Evolutionary conservation across 2,797 vertebrate genomes (phyloP), one percentile per base, ranked within the genome.

Genomic region (Thaleichthys pacificus): DNA sequence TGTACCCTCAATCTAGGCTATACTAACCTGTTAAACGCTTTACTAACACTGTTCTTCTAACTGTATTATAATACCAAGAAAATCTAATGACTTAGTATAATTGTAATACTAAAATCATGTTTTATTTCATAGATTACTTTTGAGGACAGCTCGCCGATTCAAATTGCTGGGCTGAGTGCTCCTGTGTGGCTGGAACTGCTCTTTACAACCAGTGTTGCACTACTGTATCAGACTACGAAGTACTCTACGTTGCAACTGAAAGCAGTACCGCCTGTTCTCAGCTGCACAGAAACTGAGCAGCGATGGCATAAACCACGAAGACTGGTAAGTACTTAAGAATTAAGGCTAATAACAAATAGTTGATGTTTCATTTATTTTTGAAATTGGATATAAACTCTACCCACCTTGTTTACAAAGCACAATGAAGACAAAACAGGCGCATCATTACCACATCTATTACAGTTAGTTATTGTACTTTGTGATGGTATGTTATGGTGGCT

Each of bases 121-220:
- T 51, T 67, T 22, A 14, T 67, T 49, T n/a, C 3, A 51, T 24
- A 66, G 32, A 67, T 67, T 51, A 19, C 8, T 28, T 67, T 67
- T 67, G 66, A 67, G 7, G 5, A 26, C 42, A n/a, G 32, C 35
- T 66, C 64, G 2, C 64, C 64, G 1, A 19, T 47, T 22, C 2
- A 1, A 14, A 47, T 66, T 7, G 5, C 32, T n/a, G 32, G 8
- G 66, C 66, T 22, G 66, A 47, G 42, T 71, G 69, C 19, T 24
- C 69, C 11, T 71, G 61, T 71, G 42, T 63, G 6, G 69, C 69
- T 54, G 61, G 69, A 5, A 30, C 35, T 3, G 42, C 47, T 17
- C 60, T 71, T 11, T 71, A 58, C 42, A 71, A 71, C 15, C 7
- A 24, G 15, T 7, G 60, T 61, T 30, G 69, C 69, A 4, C 69